Conservation (phyloP, 1,140 invertebrate species). For the Aphelinus certus region DNA sequence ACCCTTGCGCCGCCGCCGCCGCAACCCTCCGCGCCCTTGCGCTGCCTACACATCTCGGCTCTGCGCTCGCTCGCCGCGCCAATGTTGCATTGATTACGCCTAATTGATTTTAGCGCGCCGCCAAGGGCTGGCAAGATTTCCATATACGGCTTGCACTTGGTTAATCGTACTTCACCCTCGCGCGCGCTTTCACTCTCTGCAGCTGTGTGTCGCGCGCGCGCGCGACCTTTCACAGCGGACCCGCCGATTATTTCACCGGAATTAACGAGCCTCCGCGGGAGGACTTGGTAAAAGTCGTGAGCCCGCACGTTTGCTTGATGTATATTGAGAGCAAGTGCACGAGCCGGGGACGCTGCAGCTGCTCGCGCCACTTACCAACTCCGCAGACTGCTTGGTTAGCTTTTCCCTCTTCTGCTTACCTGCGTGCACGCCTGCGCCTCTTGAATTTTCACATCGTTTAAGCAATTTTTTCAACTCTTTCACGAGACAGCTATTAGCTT, state of each 20-base stretch:
- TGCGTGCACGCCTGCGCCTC: too few relatives aligned
- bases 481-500: background rate
- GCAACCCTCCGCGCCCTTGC: background rate
- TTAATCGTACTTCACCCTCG: background rate
- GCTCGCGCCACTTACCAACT: too few relatives aligned
- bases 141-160: constrained; percentile 40
- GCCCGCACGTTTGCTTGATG: too few relatives aligned
- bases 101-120: constrained; percentile 57
- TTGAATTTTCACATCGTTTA: background rate
- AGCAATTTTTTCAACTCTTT: background rate
- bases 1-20: background rate
- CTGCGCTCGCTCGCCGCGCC: constrained; percentile 25
- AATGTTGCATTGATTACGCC: constrained; percentile 56
- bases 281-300: background rate
- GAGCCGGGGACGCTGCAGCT: too few relatives aligned
- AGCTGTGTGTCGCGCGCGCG: too few relatives aligned
- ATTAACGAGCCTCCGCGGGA: background rate
- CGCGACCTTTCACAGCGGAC: background rate
- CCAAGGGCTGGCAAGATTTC: constrained; percentile 47
- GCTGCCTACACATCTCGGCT: too few relatives aligned
- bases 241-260: constrained; percentile 3
- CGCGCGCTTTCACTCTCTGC: too few relatives aligned
- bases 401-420: too few relatives aligned
- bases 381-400: too few relatives aligned
- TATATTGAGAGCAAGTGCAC: too few relatives aligned